Evolutionary conservation across 53 echinoderm and acorn worm species (phyloP), one percentile per base, ranked within the genome.

Genomic region (Glandiceps talaboti): DNA sequence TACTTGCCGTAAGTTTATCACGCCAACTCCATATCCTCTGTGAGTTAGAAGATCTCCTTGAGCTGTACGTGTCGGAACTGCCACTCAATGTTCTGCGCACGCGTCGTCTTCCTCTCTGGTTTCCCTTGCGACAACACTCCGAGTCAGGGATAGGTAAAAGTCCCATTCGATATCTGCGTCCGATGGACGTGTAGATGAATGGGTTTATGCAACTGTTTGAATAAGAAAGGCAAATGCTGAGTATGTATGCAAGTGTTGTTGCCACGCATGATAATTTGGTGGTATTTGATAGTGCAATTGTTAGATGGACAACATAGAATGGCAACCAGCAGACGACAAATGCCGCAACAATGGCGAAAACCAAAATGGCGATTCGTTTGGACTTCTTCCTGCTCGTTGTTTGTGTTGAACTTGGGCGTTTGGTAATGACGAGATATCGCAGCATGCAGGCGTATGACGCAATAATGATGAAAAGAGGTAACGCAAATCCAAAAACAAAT

Each of bases 131-230:
- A 45, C 64, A 45, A 20, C 64, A 45, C 20, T 45, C 64, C 6
- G 64, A 45, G 64, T 45, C 64, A 45, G 64, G 64, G 6, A 45
- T 45, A 6, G 64, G 64, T 72, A 86, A 33, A 14, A 94, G 80
- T 81, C 92, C 92, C 88, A 90, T 88, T 26, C 94, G 92, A 72
- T 92, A 94, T 86, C 92, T 92, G 74, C 90, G 88, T 0, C 94
- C 94, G 29, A 94, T 88, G 74, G 92, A 85, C 77, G 94, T 92
- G 80, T 94, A 94, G 78, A 94, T 92, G 28, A 94, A 77, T 74
- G 94, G 94, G 74, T 94, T 94, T 77, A 94, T 94, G 88, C 88
- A 88, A 77, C 94, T 94, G 85, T 94, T 92, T 0, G 89, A 83
- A 82, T 94, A 94, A 92, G 90, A 92, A 76, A 94, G 89, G 29